Evolutionary conservation across 2,113 vertebrate species (phyloP), one percentile per base, ranked within the genome.

Genomic region (Martes martes): DNA sequence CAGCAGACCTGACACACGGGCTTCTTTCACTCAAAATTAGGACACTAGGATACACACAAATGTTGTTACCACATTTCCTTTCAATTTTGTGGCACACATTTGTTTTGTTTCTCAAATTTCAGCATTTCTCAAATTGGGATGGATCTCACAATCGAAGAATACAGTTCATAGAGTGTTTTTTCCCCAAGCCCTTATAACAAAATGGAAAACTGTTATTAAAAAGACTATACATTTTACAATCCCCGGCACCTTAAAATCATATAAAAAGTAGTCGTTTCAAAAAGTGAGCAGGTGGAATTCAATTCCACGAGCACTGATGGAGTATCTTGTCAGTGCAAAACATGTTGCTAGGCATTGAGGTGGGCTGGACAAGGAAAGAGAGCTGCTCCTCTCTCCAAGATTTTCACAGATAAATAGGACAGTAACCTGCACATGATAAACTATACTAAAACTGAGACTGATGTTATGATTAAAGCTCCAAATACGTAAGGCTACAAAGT

Each of bases 191-290:
- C 33, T 78, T 59, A 61, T 81, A 50, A 79, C 55, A 69, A 85
- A 93, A 74, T 82, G 61, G 50, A 73, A 89, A 69, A 39, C 73
- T 83, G 59, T 67, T 83, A 89, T 86, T 76, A 65, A 85, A 73
- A 28, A 82, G 52, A 92, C 24, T 47, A n/a, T 89, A 50, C 16
- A 74, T 73, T 89, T 81, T 36, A 39, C 31, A 88, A 84, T 91
- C 47, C 90, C 36, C 4, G 39, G 10, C 9, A 67, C 59, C 47
- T 85, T 94, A 91, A 94, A 59, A 52, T 57, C 45, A n/a, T 36
- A 85, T 15, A 36, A 61, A 86, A 67, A 28, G 28, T 23, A 15
- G 39, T 74, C 0, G 0, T 94, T 89, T 50, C 39, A 73, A 91
- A 31, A 89, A 73, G 19, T 2, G 9, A 47, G 61, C 14, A 1